Conservation (phyloP, 2,113 vertebrate species). For the Leptodactylus fuscus region DNA sequence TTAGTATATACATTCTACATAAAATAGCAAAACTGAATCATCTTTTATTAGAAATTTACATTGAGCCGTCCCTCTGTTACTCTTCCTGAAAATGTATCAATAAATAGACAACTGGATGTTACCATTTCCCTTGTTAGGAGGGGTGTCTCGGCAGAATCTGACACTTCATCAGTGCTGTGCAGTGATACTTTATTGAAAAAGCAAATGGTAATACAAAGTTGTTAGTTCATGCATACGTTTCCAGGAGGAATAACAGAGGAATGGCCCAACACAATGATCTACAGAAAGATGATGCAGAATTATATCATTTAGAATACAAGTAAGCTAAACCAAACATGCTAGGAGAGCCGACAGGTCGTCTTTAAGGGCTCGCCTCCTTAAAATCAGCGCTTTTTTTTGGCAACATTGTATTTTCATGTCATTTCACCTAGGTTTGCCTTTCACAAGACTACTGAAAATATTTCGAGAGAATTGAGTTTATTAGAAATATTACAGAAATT, state of each 20-base stretch:
- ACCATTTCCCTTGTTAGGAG: background rate
- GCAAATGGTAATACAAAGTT: background rate
- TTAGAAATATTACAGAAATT: too few species aligned
- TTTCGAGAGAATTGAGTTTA: too few species aligned
- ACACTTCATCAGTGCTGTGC: too few species aligned
- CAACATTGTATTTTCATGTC: background rate
- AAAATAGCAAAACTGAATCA: too few species aligned
- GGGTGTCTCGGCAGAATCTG: too few species aligned
- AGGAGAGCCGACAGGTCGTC: background rate
- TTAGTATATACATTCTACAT: background rate
- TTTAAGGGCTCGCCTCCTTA: slow-evolving; percentile 2
- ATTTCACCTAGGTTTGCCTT: background rate
- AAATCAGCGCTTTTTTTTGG: slow-evolving; percentile 8
- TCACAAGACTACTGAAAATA: background rate
- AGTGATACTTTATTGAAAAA: background rate
- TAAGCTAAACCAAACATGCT: too few species aligned
- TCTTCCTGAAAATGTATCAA: background rate
- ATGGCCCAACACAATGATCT: too few species aligned
- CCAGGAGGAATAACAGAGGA: too few species aligned
- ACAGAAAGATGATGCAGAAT: too few species aligned
- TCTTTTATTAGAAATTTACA: background rate
- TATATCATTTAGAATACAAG: too few species aligned
- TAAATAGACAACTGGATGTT: too few species aligned
- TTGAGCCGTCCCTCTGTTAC: background rate
- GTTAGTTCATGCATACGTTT: too few species aligned